phyloP scores from a whole-genome alignment of 2,797 vertebrate genomes.

The Clarias fuscus region DNA sequence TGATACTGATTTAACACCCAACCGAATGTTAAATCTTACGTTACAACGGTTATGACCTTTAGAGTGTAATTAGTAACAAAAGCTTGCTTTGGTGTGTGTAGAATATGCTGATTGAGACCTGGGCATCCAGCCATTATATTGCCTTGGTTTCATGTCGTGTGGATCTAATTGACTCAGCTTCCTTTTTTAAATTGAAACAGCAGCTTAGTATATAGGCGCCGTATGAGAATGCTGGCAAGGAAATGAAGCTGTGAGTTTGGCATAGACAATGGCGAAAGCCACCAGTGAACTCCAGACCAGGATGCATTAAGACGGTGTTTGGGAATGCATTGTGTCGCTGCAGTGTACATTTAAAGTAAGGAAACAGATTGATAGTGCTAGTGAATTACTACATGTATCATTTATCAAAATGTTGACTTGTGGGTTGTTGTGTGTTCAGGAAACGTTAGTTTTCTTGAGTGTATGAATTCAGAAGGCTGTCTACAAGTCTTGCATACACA shows the following conservation, averaged over 20 bases:
- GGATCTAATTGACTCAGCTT: constrained; percentile 57
- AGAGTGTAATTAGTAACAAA: constrained; percentile 39
- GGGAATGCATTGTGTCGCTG: not conserved
- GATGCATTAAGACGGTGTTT: constrained; percentile 24
- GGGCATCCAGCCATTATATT: constrained; percentile 43
- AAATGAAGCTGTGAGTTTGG: constrained; percentile 46
- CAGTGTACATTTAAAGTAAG: not conserved
- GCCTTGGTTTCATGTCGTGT: constrained; percentile 37
- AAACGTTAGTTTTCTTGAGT: not conserved
- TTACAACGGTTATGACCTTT: constrained; percentile 26
- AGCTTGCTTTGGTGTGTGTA: constrained; percentile 24
- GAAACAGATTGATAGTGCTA: not conserved
- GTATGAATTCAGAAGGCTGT: not conserved
- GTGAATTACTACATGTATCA: not conserved
- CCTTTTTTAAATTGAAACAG: constrained; percentile 49
- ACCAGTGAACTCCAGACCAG: constrained; percentile 30
- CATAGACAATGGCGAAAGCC: constrained; percentile 40
- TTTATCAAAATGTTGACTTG: not conserved
- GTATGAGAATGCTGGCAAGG: constrained; percentile 46
- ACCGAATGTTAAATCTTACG: not conserved
- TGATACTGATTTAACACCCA: constrained; percentile 10
- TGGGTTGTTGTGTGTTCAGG: not conserved
- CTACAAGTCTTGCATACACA: not conserved
- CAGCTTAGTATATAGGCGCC: constrained; percentile 42
- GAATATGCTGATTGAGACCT: constrained; percentile 45